Evolutionary conservation across 2,888 invertebrate genomes (phyloP), one percentile per base, ranked within the genome.

Genomic region (Cenopis cana): DNA sequence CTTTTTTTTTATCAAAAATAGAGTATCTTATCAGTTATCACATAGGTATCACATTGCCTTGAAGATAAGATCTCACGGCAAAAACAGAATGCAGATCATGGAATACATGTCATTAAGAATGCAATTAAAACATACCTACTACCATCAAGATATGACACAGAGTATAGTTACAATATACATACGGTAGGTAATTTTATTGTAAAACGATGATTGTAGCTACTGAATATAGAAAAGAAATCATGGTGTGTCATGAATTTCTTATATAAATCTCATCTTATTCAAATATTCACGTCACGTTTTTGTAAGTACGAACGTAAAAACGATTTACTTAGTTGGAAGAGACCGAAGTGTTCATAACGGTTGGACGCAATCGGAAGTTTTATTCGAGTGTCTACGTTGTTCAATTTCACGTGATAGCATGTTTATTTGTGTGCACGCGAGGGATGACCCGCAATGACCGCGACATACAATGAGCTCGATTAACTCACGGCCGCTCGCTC

Each of bases 211-310:
- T 60, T 61, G 60, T 71, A 59, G 36, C 52, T 54, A 33, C 66
- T 60, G 66, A 71, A 71, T 71, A 71, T 71, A 71, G 71, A 67
- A 55, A 71, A 67, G 71, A 71, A 71, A 71, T 71, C 71, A 71
- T 71, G 55, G 29, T 41, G 41, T 49, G 54, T 66, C 54, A 59
- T 46, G 54, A 66, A 60, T 66, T 49, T 60, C 70, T 24, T n/a
- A n/a, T n/a, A 41, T 36, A 62, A 17, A 68, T 9, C 33, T 60
- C 55, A 52, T 66, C 60, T 49, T 66, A 66, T 60, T 60, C 66
- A 71, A 36, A 17, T 66, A 66, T 60, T 60, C 66, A 71, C 46
- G 24, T 38, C 55, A 55, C 55, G 24, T 9, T 24, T 24, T 54
- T 10, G 24, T 20, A 33, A 33, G 46, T 33, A 5, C 6, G 5